phyloP scores from a whole-genome alignment of 2,888 invertebrate genomes.

The Eustalomyia histrio region DNA sequence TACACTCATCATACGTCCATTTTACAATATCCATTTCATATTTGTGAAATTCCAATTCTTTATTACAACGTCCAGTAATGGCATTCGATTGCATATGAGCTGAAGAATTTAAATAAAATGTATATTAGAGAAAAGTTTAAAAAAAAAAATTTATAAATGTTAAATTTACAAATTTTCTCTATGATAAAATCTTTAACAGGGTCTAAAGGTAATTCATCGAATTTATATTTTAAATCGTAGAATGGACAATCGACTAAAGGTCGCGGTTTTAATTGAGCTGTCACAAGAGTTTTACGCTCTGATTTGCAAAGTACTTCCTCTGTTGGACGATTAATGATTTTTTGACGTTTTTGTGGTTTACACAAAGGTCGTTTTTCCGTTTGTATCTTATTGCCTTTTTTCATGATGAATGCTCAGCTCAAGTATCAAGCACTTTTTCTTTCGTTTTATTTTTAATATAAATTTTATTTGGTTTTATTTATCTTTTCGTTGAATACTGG shows the following conservation, averaged over 20 bases:
- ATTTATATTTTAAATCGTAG: slow-evolving; percentile 74
- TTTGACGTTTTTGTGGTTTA: slow-evolving; percentile 64
- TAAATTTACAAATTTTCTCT: slow-evolving; percentile 74
- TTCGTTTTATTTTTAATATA: not conserved
- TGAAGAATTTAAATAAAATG: slow-evolving; percentile 54
- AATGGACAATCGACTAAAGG: slow-evolving; percentile 77
- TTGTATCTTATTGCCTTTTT: slow-evolving; percentile 65
- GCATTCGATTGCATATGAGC: slow-evolving; percentile 76
- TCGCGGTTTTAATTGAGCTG: slow-evolving; percentile 68
- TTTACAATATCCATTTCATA: slow-evolving; percentile 71
- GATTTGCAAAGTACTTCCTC: slow-evolving; percentile 48
- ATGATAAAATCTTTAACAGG: slow-evolving; percentile 74
- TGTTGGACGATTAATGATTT: slow-evolving; percentile 55
- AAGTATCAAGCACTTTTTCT: not conserved
- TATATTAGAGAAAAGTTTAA: not conserved
- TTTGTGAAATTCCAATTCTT: slow-evolving; percentile 74
- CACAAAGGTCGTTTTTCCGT: slow-evolving; percentile 74
- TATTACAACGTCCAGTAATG: slow-evolving; percentile 75
- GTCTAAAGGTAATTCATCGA: slow-evolving; percentile 78
- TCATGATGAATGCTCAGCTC: slow-evolving; percentile 46
- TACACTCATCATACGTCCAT: slow-evolving; percentile 60
- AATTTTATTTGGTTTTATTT: slow-evolving; percentile 25
- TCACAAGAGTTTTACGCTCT: slow-evolving; percentile 40
- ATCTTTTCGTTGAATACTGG: slow-evolving; percentile 58
- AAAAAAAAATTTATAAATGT: not conserved